Base-by-base conservation (phyloP, 2,113 vertebrate species). In the Cyphomyrus discorhynchus region DNA sequence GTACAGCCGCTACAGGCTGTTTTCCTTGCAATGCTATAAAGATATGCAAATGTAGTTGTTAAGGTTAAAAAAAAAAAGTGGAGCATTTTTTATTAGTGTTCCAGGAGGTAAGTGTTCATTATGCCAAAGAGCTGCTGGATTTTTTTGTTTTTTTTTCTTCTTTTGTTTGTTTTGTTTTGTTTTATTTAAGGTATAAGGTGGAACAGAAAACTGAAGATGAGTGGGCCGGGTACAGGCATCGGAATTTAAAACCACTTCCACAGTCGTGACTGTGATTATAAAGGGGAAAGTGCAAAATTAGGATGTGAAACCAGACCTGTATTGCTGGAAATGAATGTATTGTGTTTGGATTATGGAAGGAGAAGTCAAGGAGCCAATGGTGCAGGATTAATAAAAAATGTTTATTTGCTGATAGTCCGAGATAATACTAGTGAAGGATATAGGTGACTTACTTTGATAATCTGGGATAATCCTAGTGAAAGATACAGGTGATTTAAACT, bases 1-100 rank as follows among this genome's bases (percentile, higher is more conserved):
- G 92, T 92, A 92, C 93, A 93, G 93, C 93, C 56, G 95, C 96
- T 96, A 89, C 93, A 90, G 96, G 95, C 96, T 95, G 95, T 95
- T 96, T 96, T 94, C 93, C 94, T 92, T 94, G 92, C 91, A 93
- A 92, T 93, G 95, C 93, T 93, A 95, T 95, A 94, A 95, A 96
- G 95, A 96, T 95, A 96, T 96, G 95, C 95, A 96, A 96, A 96
- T 95, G 94, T 93, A 93, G 93, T 95, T 95, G 95, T 96, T 95
- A 93, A 95, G 94, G 93, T 89, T 74, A 92, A 93, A 93, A 95
- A 92, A 92, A 49, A 80, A 74, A 91, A 15, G 70, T 88, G 35
- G 85, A 1, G 62, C 90, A 91, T 94, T 92, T 90, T 90, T 46
- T 90, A 86, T 90, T 90, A 86, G 82, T 86, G n/a, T 86, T 90